These are phyloP conservation scores for Parnassius smintheus DNA, from an alignment of 2,888 invertebrate species.

Conservation along the genomic window DNA sequence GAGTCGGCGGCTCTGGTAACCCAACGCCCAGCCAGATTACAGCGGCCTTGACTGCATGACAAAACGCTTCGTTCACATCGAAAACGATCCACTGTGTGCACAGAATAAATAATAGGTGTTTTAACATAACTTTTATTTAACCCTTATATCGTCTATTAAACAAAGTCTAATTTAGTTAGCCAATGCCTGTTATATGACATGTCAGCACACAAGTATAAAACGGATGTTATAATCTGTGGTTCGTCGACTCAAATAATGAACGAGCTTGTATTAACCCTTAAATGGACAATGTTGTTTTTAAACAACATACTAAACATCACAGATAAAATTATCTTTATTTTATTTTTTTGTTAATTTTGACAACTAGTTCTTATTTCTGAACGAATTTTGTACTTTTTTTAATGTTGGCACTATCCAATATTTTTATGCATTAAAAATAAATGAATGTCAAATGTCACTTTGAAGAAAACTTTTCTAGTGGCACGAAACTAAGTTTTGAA, in stretches of 20 bases:
- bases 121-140: slow-evolving; percentile 16
- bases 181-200: slow-evolving; percentile 20
- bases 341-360: no score
- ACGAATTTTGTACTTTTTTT: no score
- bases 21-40: slow-evolving; percentile 63
- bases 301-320: no score
- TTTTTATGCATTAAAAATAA: no score
- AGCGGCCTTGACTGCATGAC: slow-evolving; percentile 51
- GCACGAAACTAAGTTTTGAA: no score
- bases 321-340: no score
- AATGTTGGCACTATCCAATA: no score
- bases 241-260: slow-evolving; percentile 49
- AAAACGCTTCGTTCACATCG: slow-evolving; percentile 38
- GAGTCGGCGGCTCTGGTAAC: slow-evolving; percentile 67
- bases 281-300: no score
- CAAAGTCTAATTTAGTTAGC: slow-evolving; percentile 35
- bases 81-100: slow-evolving; percentile 18
- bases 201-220: slow-evolving; percentile 41
- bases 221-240: slow-evolving; percentile 63
- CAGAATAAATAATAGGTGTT: not conserved
- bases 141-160: slow-evolving; percentile 25
- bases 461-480: no score
- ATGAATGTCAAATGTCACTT: no score
- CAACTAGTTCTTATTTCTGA: no score
- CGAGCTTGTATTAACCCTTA: slow-evolving; percentile 38